Conservation (phyloP, 2,888 invertebrate species). For the Acleris sparsana region DNA sequence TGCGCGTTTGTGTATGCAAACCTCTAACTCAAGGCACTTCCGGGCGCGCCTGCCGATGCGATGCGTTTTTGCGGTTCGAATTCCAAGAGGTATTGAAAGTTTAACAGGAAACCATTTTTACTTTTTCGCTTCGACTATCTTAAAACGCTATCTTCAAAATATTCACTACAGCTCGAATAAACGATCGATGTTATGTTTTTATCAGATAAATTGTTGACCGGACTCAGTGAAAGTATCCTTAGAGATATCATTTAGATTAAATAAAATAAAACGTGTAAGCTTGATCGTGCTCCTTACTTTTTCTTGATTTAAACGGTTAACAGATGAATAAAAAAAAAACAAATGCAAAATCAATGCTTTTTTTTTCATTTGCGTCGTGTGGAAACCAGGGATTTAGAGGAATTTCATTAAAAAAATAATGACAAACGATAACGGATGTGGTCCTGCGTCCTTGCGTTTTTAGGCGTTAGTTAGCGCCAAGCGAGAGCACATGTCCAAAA, state of each 20-base stretch:
- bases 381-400: conserved; percentile 25
- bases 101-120: conserved; percentile 17
- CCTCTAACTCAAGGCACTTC: conserved; percentile 15
- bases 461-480: conserved; percentile 72
- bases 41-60: conserved; percentile 7
- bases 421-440: conserved; percentile 75
- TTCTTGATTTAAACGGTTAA: conserved; percentile 18
- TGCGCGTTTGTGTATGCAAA: neutral
- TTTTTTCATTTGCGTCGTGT: conserved; percentile 15
- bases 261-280: too few species aligned
- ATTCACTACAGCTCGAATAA: neutral
- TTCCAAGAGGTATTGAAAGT: conserved; percentile 24
- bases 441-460: conserved; percentile 66
- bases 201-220: neutral
- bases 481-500: conserved; percentile 81
- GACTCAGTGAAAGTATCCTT: neutral
- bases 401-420: conserved; percentile 52
- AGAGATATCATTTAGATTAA: too few species aligned
- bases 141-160: conserved; percentile 1
- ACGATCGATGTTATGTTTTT: neutral
- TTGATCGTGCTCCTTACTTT: conserved; percentile 1
- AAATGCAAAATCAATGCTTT: conserved; percentile 19
- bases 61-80: conserved; percentile 18
- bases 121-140: conserved; percentile 7
- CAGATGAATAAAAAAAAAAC: conserved; percentile 26